Evolutionary conservation across 2,113 vertebrate species (phyloP), one percentile per base, ranked within the genome.

Genomic region (Rutilus rutilus): DNA sequence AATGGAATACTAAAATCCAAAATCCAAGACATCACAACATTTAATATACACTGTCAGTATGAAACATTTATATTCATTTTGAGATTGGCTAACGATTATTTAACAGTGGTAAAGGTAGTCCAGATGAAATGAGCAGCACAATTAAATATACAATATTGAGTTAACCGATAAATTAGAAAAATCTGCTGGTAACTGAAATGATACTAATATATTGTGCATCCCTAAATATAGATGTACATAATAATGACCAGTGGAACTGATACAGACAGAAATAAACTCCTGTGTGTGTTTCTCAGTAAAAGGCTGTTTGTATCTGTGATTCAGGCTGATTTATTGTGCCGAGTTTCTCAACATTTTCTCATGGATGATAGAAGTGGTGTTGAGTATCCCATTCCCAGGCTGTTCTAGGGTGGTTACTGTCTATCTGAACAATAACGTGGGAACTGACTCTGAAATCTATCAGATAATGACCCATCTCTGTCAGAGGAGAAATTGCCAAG

Each of bases 361-460:
- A 93, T 90, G 89, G 93, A 93, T 92, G 89, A 89, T 91, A 87
- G 86, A 90, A 74, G 92, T 90, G 93, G 94, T 95, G 93, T 95
- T 94, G 93, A 93, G 86, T 95, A 91, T 94, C 94, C 90, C 88
- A 93, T 95, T 95, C 94, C 93, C 93, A 94, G 93, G 94, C 91
- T 92, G 92, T 93, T 91, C 92, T 90, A 89, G 33, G 84, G 82
- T 88, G 88, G 91, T 92, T 89, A 93, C 93, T 90, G 93, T 94
- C 93, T 92, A 89, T 92, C 90, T 90, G 92, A 94, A 95, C 93
- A 94, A 95, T 94, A 93, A 93, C 91, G 86, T 77, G 86, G 92
- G 92, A 93, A 93, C 94, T 93, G 88, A 90, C 93, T 92, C 93
- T 95, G 93, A 94, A 95, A 95, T 95, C 93, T 91, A 95, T 94